A percentile compares a stretch with the other conserved stretches of the same genome.
Evolutionary conservation across 2,888 invertebrate species (phyloP).

Genomic region (Cheilosia grossa): DNA sequence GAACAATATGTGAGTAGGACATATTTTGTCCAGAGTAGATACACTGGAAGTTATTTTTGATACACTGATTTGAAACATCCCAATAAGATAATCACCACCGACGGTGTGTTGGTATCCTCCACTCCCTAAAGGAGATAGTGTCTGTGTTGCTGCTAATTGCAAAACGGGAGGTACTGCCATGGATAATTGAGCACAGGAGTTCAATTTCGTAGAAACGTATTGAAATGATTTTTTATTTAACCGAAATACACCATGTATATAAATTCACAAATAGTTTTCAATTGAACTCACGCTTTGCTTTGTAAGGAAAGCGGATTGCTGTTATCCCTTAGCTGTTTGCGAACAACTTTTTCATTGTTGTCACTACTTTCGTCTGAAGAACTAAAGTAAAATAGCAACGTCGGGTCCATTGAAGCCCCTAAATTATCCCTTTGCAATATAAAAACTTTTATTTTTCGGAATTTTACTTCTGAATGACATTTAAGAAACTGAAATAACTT

Average conservation of each 20-base stretch:
- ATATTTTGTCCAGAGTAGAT: too few relatives aligned
- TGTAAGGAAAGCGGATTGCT: not conserved
- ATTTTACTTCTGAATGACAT: not conserved
- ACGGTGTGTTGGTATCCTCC: not conserved
- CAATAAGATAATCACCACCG: too few relatives aligned
- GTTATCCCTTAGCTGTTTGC: not conserved
- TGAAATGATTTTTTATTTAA: slow-evolving; percentile 1
- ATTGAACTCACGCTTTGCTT: not conserved
- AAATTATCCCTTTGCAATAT: not conserved
- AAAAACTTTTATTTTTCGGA: too few relatives aligned
- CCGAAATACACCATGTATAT: not conserved
- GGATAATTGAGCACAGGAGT: slow-evolving; percentile 1
- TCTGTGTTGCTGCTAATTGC: not conserved
- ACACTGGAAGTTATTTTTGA: too few relatives aligned
- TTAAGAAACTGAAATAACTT: too few relatives aligned
- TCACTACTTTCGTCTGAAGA: not conserved
- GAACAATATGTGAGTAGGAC: not conserved
- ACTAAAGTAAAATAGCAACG: not conserved
- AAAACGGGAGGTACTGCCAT: slow-evolving; percentile 3
- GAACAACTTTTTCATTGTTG: not conserved
- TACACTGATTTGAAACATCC: too few relatives aligned
- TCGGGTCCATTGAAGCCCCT: not conserved
- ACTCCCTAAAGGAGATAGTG: not conserved
- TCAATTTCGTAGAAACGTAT: slow-evolving; percentile 8
- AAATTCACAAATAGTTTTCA: not conserved